phyloP scores from a whole-genome alignment of 1,140 invertebrate species.

The Anastrepha ludens region DNA sequence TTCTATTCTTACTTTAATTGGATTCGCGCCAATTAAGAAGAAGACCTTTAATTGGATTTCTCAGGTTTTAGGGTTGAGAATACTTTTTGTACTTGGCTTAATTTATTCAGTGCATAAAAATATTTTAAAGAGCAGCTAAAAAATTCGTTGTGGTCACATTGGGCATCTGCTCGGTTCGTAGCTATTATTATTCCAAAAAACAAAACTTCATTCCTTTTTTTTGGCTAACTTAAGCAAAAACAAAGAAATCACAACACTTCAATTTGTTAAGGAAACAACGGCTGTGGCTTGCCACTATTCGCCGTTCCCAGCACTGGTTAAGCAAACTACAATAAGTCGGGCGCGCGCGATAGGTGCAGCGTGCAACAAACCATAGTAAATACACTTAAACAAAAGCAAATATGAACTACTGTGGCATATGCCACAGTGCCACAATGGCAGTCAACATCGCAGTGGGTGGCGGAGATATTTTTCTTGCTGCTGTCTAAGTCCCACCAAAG shows the following conservation, averaged over 20 bases:
- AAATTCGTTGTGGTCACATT: background rate
- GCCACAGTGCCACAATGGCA: background rate
- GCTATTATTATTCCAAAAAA: no score
- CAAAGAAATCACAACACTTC: background rate
- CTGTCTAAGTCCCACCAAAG: no score
- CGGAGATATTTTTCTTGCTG: background rate
- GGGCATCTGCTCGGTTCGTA: no score
- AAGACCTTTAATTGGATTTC: no score
- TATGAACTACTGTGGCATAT: background rate
- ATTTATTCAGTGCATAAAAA: background rate
- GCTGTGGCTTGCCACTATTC: background rate
- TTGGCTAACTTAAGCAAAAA: background rate
- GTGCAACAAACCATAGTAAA: background rate
- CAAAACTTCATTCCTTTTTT: no score
- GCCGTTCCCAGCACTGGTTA: background rate
- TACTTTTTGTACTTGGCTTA: no score
- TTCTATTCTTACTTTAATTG: no score
- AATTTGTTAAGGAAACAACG: conserved; percentile 21
- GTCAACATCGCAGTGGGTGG: background rate
- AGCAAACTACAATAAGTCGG: background rate
- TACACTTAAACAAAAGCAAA: conserved; percentile 42
- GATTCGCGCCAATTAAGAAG: no score
- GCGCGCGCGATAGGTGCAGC: background rate
- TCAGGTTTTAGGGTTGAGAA: no score
- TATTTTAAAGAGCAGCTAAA: background rate